Evolutionary conservation across 2,888 invertebrate genomes (phyloP).

Genomic region (Petrolisthes manimaculis): DNA sequence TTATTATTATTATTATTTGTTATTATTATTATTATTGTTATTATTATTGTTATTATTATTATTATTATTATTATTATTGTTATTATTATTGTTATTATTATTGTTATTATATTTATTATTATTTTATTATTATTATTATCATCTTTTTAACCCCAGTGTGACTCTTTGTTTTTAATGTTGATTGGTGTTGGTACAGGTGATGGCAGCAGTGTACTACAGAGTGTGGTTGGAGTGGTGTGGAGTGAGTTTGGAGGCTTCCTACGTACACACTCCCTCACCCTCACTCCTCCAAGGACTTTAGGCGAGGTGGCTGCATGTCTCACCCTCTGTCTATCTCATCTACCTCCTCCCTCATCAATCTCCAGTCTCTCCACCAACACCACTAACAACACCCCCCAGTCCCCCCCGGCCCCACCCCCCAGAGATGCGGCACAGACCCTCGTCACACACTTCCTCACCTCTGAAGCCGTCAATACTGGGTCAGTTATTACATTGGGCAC

Average conservation of each 20-base stretch:
- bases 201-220: background rate
- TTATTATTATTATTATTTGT: too few relatives aligned
- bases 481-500: conserved; percentile 22
- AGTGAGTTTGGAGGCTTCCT: conserved; percentile 44
- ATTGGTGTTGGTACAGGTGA: background rate
- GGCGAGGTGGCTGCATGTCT: conserved; percentile 51
- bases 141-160: too few relatives aligned
- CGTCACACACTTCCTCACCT: conserved; percentile 34
- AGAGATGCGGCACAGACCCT: conserved; percentile 38
- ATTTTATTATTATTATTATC: too few relatives aligned
- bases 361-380: too few relatives aligned
- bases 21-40: too few relatives aligned
- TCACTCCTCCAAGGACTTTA: conserved; percentile 43
- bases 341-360: too few relatives aligned
- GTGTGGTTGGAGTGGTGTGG: conserved; percentile 35
- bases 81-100: background rate
- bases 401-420: background rate
- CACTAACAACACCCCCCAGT: conserved; percentile 16
- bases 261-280: conserved; percentile 40
- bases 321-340: conserved; percentile 42
- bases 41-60: background rate
- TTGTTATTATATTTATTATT: too few relatives aligned
- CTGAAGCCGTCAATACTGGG: conserved; percentile 41
- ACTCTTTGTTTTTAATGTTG: background rate
- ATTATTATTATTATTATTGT: background rate